These are phyloP conservation scores for Cathartes aura DNA, from an alignment of 2,113 vertebrate genomes.

Conservation along the genomic window DNA sequence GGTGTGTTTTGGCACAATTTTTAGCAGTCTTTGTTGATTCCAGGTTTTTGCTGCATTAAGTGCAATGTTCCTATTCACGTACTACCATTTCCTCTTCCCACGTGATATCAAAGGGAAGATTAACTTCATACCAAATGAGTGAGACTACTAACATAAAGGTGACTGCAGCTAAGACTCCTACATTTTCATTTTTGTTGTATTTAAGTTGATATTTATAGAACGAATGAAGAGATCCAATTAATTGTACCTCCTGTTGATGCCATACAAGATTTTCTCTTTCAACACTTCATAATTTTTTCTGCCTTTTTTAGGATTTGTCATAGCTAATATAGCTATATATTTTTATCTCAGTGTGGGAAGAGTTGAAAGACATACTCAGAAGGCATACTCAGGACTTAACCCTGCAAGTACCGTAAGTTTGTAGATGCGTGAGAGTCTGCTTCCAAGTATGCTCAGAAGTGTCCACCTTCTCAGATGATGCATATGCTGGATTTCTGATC, in stretches of 20 bases:
- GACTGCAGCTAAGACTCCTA: conserved; percentile 30
- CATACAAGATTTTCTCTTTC: conserved; percentile 37
- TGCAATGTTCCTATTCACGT: neutral
- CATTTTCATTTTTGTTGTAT: conserved; percentile 36
- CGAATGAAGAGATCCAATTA: conserved; percentile 54
- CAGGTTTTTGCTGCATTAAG: conserved; percentile 4
- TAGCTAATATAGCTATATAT: conserved; percentile 38
- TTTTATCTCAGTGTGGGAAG: conserved; percentile 60
- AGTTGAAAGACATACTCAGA: conserved; percentile 47
- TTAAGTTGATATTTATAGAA: conserved; percentile 52
- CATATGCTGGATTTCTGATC: neutral
- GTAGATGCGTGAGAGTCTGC: neutral
- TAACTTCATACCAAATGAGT: conserved; percentile 48
- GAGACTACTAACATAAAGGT: conserved; percentile 48
- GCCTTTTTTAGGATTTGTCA: conserved; percentile 13
- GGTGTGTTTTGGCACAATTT: neutral
- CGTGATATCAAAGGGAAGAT: neutral
- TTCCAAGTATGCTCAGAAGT: neutral
- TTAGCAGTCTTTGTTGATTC: conserved; percentile 8
- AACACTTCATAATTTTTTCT: neutral
- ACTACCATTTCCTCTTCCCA: conserved; percentile 8
- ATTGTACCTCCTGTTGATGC: conserved; percentile 57
- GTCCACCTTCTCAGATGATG: neutral
- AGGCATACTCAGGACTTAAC: conserved; percentile 15
- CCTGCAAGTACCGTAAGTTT: neutral